These are phyloP conservation scores for Elymnias hypermnestra DNA, from an alignment of 1,140 invertebrate species.

Conservation along the genomic window DNA sequence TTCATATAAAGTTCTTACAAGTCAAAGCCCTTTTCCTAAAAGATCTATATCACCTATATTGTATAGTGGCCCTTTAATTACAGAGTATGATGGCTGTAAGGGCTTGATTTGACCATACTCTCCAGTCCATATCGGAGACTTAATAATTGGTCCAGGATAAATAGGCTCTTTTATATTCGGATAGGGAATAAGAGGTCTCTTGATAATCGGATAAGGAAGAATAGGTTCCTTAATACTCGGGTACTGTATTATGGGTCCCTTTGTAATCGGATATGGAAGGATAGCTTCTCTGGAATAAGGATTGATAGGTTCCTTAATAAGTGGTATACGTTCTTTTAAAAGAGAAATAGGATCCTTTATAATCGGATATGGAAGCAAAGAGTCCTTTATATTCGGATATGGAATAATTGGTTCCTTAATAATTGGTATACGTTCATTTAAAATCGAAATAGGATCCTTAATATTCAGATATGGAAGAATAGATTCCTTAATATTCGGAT, in stretches of 20 bases:
- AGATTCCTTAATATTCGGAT: neutral
- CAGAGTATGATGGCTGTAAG: conserved; percentile 18
- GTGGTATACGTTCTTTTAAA: neutral
- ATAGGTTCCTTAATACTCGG: conserved; percentile 3
- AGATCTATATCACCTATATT: conserved; percentile 8
- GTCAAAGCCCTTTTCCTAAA: conserved; percentile 19
- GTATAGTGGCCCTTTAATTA: conserved; percentile 11
- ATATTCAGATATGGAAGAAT: conserved; percentile 3
- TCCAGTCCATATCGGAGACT: neutral
- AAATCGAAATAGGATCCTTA: neutral
- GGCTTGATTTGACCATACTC: too few relatives aligned
- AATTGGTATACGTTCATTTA: neutral
- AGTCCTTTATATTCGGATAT: too few relatives aligned
- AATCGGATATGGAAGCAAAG: too few relatives aligned
- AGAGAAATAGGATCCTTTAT: too few relatives aligned
- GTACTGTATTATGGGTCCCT: too few relatives aligned
- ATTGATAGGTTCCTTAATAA: conserved; percentile 2
- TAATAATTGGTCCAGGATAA: conserved; percentile 7
- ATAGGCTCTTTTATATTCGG: neutral
- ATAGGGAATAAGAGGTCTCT: neutral
- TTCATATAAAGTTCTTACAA: conserved; percentile 4
- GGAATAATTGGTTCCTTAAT: conserved; percentile 2
- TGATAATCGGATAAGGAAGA: neutral
- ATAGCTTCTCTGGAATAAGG: too few relatives aligned
- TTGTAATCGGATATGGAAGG: too few relatives aligned